phyloP scores from a whole-genome alignment of 2,888 invertebrate genomes.

The Schizotus pectinicornis region DNA sequence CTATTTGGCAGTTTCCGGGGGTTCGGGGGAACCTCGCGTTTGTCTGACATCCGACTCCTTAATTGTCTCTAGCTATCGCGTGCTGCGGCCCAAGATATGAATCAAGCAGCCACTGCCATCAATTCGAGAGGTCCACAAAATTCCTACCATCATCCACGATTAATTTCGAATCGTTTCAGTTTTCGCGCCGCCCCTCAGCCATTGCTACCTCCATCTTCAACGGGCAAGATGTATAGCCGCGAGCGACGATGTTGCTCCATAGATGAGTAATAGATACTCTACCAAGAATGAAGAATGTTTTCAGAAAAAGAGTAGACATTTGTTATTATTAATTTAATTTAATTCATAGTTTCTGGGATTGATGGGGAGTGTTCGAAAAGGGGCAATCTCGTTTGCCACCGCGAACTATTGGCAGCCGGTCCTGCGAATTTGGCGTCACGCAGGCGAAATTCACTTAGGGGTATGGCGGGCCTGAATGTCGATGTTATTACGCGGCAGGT shows the following conservation, averaged over 20 bases:
- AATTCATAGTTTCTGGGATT: too few relatives aligned
- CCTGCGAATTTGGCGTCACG: slow-evolving; percentile 33
- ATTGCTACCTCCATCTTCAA: neutral
- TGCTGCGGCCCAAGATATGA: slow-evolving; percentile 17
- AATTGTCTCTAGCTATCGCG: slow-evolving; percentile 13
- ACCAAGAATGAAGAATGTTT: too few relatives aligned
- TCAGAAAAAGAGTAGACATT: too few relatives aligned
- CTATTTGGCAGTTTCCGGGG: slow-evolving; percentile 25
- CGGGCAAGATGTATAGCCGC: too few relatives aligned
- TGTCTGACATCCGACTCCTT: slow-evolving; percentile 19
- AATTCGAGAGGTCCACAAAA: slow-evolving; percentile 15
- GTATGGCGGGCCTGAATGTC: slow-evolving; percentile 39
- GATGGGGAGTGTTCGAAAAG: neutral
- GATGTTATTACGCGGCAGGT: slow-evolving; percentile 44
- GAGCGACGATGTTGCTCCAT: too few relatives aligned
- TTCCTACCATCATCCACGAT: neutral
- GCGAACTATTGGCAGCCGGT: neutral
- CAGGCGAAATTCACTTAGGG: slow-evolving; percentile 40
- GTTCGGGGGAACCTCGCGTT: slow-evolving; percentile 11
- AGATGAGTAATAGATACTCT: too few relatives aligned
- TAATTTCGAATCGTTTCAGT: slow-evolving; percentile 4
- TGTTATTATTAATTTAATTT: too few relatives aligned
- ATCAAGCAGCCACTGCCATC: slow-evolving; percentile 19
- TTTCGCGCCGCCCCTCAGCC: slow-evolving; percentile 1
- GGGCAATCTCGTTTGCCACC: neutral